Evolutionary conservation across 2,113 vertebrate genomes (phyloP), one percentile per base, ranked within the genome.

Genomic region (Myotis davidii): DNA sequence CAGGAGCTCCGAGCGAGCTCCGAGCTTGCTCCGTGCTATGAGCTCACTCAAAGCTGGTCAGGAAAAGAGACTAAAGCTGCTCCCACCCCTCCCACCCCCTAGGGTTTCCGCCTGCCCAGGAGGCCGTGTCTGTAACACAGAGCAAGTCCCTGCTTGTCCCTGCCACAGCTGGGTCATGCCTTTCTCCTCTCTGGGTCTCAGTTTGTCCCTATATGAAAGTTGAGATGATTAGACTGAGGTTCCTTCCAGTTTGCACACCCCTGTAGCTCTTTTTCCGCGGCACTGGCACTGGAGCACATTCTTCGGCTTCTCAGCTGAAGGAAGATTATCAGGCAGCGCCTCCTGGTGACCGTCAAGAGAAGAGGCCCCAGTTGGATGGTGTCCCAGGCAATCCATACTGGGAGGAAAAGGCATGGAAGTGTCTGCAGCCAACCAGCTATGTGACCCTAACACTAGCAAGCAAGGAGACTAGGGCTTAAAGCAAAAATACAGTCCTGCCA

Each of bases 311-410:
- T 64, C 61, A 0, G 16, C 27, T 42, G 61, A 27, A 72, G 61
- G 59, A 96, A 70, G 65, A 1, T 92, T 32, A 0, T 90, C 67
- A 1, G 9, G 88, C 65, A 85, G 90, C 67, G 21, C 84, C 95
- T 1, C 85, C 65, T 94, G 87, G 94, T 90, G 96, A 72, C 29
- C 5, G 0, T n/a, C 4, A 8, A 7, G 0, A 0, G 59, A 48
- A n/a, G 72, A 1, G 2, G 23, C 42, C 69, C 13, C 0, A 0
- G 14, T 4, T 0, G 7, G 45, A 72, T 2, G 56, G 17, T 1
- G 27, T 34, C 65, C 85, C 45, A n/a, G 39, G 85, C 85, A 52
- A 52, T 1, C 37, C 37, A 77, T 3, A 45, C 0, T 0, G 14
- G 54, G 2, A 52, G 27, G 25, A 74, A 59, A 85, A 91, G 39